Conservation (phyloP, 1,140 invertebrate species). For the Drosophila micromelanica region DNA sequence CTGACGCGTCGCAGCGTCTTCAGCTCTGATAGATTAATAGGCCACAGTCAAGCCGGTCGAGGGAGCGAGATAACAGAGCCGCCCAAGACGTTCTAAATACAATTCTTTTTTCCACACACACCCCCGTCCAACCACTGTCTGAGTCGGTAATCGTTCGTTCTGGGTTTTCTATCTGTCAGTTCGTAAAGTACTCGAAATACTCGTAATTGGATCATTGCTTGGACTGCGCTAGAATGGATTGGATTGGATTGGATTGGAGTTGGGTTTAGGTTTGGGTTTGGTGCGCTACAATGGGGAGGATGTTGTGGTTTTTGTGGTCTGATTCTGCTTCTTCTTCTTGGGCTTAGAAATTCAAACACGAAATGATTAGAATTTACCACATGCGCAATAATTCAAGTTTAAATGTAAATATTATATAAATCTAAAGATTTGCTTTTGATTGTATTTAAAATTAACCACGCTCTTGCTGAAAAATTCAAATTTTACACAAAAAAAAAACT, state of each 20-base stretch:
- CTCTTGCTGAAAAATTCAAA: too few relatives aligned
- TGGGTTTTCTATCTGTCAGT: constrained; percentile 41
- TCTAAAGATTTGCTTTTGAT: too few relatives aligned
- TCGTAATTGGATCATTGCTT: constrained; percentile 56
- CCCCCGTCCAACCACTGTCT: neutral
- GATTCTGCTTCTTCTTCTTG: neutral
- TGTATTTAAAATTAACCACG: too few relatives aligned
- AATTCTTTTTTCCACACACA: neutral
- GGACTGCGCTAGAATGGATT: neutral
- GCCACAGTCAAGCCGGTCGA: constrained; percentile 57
- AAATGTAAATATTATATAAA: too few relatives aligned
- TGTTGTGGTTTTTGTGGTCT: constrained; percentile 78
- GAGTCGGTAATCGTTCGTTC: constrained; percentile 9
- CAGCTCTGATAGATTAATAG: constrained; percentile 76
- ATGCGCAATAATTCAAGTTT: neutral
- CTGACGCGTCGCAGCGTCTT: constrained; percentile 8
- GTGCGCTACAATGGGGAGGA: constrained; percentile 41
- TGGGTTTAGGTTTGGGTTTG: constrained; percentile 4
- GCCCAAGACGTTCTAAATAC: constrained; percentile 30
- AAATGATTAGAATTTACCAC: constrained; percentile 1
- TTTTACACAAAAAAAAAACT: too few relatives aligned
- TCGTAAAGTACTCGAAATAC: constrained; percentile 25
- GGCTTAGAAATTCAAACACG: neutral
- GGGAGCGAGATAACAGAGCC: constrained; percentile 41
- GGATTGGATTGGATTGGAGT: too few relatives aligned